Base-by-base conservation (phyloP, 2,888 invertebrate species). In the Brachypalpus laphriformis region DNA sequence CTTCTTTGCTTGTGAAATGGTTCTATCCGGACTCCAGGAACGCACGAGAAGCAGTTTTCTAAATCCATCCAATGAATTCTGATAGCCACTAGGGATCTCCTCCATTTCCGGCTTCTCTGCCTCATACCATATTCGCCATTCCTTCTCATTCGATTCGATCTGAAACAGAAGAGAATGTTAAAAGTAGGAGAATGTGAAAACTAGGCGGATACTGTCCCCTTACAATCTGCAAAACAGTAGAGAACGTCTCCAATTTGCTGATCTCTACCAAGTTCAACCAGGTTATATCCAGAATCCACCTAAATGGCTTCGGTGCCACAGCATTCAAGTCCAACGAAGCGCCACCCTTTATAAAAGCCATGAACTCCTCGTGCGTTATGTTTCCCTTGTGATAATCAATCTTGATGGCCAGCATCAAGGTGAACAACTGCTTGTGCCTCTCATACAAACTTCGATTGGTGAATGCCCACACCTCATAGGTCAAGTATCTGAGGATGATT, bases 191-290 rank as follows among this genome's bases (percentile, higher is more conserved):
- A n/a, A n/a, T n/a, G n/a, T n/a, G n/a, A n/a, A n/a, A n/a, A n/a
- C n/a, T n/a, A n/a, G n/a, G n/a, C n/a, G n/a, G n/a, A n/a, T n/a
- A n/a, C n/a, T n/a, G n/a, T n/a, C n/a, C 70, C 18, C 89, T 91
- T 90, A 96, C 96, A 92, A 96, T 96, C 40, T 94, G 93, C 20
- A 98, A 92, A 61, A 98, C 95, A 88, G 96, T 96, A 1, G 94
- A 93, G 91, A 98, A 98, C 9, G 94, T 95, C 28, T 95, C 93
- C 70, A 98, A 91, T 90, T 97, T 97, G 90, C 96, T 97, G 18
- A 99, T 96, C 92, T 98, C 98, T 0, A 98, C 98, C 87, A 98
- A 93, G 93, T 99, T 99, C 42, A 98, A 92, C 98, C 98, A 99
- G 0, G 98, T 98, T 87, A 98, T 97, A 89, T 98, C 98, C 68